Percentiles rank a stretch among this genome's conserved stretches.
phyloP scores from a whole-genome alignment of 92 coral and sea anemone species.

The Isaurus tuberculatus region DNA sequence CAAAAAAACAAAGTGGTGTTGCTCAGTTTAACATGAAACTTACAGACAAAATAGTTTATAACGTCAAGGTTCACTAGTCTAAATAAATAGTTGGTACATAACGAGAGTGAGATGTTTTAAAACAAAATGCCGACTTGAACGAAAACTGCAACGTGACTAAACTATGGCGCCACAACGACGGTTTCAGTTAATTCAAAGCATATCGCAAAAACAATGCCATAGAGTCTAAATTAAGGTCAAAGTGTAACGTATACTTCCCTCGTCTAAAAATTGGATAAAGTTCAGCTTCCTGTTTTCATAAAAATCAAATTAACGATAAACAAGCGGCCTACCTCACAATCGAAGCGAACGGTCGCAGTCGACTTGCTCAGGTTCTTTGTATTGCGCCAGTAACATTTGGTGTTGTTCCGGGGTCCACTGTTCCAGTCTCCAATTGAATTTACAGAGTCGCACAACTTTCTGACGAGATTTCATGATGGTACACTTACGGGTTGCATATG shows the following conservation, averaged over 20 bases:
- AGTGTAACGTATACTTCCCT: conserved; percentile 36
- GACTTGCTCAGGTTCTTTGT: conserved; percentile 42
- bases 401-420: conserved; percentile 40
- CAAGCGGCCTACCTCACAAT: conserved; percentile 44
- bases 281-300: conserved; percentile 39
- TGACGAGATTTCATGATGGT: conserved; percentile 31
- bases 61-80: conserved; percentile 44
- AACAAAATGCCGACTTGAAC: conserved; percentile 43
- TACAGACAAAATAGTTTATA: conserved; percentile 43
- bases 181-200: conserved; percentile 38
- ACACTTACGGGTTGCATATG: conserved; percentile 30
- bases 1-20: conserved; percentile 42
- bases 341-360: conserved; percentile 42
- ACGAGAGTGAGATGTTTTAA: conserved; percentile 44
- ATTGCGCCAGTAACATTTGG: conserved; percentile 42
- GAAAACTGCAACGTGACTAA: conserved; percentile 38
- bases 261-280: conserved; percentile 38
- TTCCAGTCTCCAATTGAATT: conserved; percentile 41
- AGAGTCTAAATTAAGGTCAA: conserved; percentile 32
- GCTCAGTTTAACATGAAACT: conserved; percentile 40
- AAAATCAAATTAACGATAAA: conserved; percentile 40
- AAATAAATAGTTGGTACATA: conserved; percentile 43
- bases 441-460: conserved; percentile 41
- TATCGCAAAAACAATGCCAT: conserved; percentile 41
- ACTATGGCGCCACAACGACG: conserved; percentile 35